A percentile compares a stretch with the other conserved stretches of the same genome.
phyloP scores from a whole-genome alignment of 2,888 invertebrate genomes.

The Cotesia congregata region DNA sequence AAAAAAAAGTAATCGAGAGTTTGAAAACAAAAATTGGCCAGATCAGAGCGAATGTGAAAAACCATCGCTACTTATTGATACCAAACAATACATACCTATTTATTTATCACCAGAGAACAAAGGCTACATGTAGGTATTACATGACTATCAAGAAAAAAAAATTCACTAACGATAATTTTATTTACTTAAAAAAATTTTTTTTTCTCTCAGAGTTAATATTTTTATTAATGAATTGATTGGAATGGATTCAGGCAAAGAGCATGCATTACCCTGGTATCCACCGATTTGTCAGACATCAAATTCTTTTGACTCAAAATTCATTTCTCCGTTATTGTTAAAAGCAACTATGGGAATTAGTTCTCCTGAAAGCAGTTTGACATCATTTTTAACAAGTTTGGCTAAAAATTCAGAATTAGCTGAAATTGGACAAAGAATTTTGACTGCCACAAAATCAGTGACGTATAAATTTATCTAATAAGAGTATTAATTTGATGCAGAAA shows the following conservation, averaged over 20 bases:
- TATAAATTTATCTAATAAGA: neutral
- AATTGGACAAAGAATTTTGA: conserved; percentile 83
- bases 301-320: conserved; percentile 63
- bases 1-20: conserved; percentile 50
- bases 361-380: conserved; percentile 68
- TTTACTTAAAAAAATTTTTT: neutral
- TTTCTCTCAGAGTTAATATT: conserved; percentile 51
- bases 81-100: conserved; percentile 73
- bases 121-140: conserved; percentile 77
- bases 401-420: conserved; percentile 77
- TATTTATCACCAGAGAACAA: conserved; percentile 85
- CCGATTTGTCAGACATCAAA: conserved; percentile 75
- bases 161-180: neutral
- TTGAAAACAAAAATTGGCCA: conserved; percentile 57
- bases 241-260: conserved; percentile 75
- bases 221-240: conserved; percentile 73
- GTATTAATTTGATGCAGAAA: neutral
- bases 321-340: conserved; percentile 63
- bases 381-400: conserved; percentile 65
- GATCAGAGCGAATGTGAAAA: conserved; percentile 53
- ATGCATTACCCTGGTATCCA: conserved; percentile 84
- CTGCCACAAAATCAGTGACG: conserved; percentile 78
- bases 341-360: conserved; percentile 53
- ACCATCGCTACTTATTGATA: conserved; percentile 48
- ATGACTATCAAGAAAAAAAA: conserved; percentile 5